These are phyloP conservation scores for Acanthococcus lagerstroemiae DNA, from an alignment of 2,888 invertebrate species.

Conservation along the genomic window DNA sequence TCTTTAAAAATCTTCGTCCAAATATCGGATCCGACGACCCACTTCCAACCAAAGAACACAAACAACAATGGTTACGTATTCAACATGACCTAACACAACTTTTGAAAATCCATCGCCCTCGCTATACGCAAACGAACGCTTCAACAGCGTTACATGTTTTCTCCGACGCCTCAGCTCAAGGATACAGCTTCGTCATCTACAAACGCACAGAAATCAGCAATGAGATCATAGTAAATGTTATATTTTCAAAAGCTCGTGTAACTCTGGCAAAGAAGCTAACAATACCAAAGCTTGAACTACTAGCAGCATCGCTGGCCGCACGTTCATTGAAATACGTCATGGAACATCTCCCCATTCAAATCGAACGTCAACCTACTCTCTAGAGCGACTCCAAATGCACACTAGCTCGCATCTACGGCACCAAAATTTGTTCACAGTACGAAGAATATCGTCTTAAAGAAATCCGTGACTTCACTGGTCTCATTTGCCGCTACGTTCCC, in stretches of 20 bases:
- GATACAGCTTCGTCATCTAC: not conserved
- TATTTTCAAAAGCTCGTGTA: not conserved
- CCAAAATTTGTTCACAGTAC: not conserved
- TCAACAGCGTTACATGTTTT: not conserved
- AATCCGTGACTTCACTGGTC: not conserved
- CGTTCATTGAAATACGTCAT: not conserved
- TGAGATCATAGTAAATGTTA: not conserved
- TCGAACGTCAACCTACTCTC: not conserved
- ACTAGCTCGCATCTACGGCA: not conserved
- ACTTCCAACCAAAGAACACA: not conserved
- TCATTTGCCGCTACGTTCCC: constrained; percentile 1
- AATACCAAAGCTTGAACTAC: not conserved
- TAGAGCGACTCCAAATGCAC: not conserved
- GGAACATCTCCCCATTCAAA: not conserved
- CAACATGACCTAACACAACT: not conserved
- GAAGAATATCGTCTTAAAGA: not conserved
- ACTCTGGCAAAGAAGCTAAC: not conserved
- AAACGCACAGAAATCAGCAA: not conserved
- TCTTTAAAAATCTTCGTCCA: not conserved
- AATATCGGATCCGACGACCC: not conserved
- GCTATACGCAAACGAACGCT: not conserved
- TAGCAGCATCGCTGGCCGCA: not conserved
- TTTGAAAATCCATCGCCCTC: not conserved
- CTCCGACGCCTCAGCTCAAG: not conserved
- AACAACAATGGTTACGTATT: not conserved